Evolutionary conservation across 2,797 vertebrate genomes (phyloP).

Genomic region (Chelon auratus): DNA sequence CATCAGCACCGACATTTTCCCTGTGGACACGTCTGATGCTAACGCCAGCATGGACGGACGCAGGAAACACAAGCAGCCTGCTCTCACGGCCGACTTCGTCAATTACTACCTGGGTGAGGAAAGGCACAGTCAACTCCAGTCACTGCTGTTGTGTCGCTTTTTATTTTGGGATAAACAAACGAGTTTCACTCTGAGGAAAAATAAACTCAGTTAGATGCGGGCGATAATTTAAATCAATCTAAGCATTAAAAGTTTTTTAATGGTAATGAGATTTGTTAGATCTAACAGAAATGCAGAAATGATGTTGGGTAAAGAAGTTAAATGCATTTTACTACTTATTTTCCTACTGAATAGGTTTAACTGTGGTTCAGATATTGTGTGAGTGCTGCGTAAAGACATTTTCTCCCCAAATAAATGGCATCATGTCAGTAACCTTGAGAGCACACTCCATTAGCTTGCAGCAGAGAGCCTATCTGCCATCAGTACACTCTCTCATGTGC

Average conservation of each 20-base stretch:
- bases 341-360: background rate
- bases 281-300: background rate
- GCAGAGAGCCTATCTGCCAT: constrained; percentile 70
- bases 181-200: background rate
- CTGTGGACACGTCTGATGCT: constrained; percentile 95
- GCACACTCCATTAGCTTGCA: constrained; percentile 65
- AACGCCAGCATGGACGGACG: constrained; percentile 95
- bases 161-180: background rate
- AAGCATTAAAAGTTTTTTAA: background rate
- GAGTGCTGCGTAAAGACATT: constrained; percentile 34
- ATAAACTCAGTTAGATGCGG: too few relatives aligned
- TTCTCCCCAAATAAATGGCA: constrained; percentile 43
- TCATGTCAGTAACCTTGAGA: constrained; percentile 78
- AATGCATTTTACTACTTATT: background rate
- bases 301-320: background rate
- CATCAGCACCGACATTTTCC: constrained; percentile 98
- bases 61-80: constrained; percentile 96
- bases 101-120: constrained; percentile 97
- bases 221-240: background rate
- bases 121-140: background rate
- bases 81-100: constrained; percentile 97
- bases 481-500: constrained; percentile 49
- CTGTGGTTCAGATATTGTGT: background rate
- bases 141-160: background rate
- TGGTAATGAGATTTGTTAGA: background rate